Percentiles rank a stretch among this genome's conserved stretches.
phyloP scores from a whole-genome alignment of 2,113 vertebrate genomes.

The Bubo bubo region DNA sequence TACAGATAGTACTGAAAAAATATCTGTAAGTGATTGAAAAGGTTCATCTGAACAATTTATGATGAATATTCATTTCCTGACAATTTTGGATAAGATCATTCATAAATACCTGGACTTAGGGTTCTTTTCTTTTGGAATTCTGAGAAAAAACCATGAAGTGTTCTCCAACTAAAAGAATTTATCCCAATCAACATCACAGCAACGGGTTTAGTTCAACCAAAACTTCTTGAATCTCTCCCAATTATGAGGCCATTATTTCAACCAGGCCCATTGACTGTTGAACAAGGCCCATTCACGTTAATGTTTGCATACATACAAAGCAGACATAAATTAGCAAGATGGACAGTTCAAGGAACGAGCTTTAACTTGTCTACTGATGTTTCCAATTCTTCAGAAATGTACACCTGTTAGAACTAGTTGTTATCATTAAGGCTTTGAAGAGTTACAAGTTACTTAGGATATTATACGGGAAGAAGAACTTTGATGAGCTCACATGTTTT shows the following conservation, averaged over 20 bases:
- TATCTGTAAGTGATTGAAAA: not conserved
- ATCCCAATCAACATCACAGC: not conserved
- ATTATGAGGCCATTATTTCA: not conserved
- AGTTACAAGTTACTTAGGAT: not conserved
- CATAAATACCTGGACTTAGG: not conserved
- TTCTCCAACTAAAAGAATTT: not conserved
- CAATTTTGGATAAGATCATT: not conserved
- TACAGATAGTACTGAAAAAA: not conserved
- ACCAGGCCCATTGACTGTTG: fast-evolving
- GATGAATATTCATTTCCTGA: not conserved
- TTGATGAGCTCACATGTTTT: not conserved
- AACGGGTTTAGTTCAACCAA: not conserved
- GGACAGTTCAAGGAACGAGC: not conserved
- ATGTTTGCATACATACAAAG: not conserved
- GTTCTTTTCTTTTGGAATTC: not conserved
- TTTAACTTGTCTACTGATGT: not conserved
- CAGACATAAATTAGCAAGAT: not conserved
- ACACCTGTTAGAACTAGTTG: not conserved
- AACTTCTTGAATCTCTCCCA: not conserved
- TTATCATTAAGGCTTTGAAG: not conserved
- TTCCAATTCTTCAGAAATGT: not conserved
- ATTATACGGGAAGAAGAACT: not conserved
- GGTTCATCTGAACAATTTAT: not conserved
- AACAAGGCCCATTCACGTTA: not conserved
- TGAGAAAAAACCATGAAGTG: not conserved